phyloP scores from a whole-genome alignment of 2,888 invertebrate genomes.

The Griposia aprilina region DNA sequence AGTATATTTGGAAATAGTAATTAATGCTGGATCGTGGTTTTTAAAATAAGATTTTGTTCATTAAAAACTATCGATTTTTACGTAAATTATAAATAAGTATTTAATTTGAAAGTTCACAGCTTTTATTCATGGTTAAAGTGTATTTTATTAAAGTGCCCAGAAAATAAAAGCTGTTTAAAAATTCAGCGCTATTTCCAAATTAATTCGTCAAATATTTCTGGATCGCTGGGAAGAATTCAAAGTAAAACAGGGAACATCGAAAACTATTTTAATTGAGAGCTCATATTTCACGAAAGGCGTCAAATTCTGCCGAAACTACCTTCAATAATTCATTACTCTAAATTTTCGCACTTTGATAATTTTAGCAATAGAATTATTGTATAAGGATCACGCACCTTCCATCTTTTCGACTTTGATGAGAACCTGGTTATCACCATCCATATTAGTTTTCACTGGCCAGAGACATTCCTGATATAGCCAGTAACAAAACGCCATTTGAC shows the following conservation, averaged over 20 bases:
- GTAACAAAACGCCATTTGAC: not conserved
- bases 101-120: not conserved
- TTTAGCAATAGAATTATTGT: not conserved
- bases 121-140: not conserved
- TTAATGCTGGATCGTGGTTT: not conserved
- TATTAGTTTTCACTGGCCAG: constrained; percentile 15
- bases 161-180: not conserved
- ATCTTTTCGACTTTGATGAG: not conserved
- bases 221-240: constrained; percentile 15
- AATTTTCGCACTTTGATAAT: constrained; percentile 22
- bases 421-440: not conserved
- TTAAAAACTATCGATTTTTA: no score
- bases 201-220: constrained; percentile 40
- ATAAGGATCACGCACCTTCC: not conserved
- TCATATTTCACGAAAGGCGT: constrained; percentile 48
- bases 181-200: constrained; percentile 16
- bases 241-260: constrained; percentile 30
- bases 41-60: not conserved
- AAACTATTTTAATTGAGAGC: constrained; percentile 61
- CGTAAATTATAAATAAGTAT: no score
- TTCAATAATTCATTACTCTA: constrained; percentile 14
- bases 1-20: not conserved
- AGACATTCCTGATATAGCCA: constrained; percentile 1
- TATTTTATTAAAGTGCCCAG: no score
- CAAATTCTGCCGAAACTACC: constrained; percentile 38